Conservation (phyloP, 2,888 invertebrate genomes). For the Unio delphinus region DNA sequence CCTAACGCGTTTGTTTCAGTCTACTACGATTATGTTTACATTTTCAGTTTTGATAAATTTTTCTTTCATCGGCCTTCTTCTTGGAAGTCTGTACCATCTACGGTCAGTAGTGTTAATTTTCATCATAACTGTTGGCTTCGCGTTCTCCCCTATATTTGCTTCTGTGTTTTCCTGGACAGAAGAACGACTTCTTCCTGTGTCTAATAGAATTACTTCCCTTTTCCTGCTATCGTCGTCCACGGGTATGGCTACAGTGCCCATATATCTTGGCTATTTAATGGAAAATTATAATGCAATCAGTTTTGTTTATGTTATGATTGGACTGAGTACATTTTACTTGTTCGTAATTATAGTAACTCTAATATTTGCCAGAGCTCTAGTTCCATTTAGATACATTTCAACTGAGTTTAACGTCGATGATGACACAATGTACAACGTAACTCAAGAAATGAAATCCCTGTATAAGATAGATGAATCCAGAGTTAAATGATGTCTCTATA, state of each 20-base stretch:
- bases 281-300: conserved; percentile 3
- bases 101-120: conserved; percentile 1
- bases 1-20: too few relatives aligned
- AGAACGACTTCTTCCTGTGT: conserved; percentile 5
- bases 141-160: conserved; percentile 6
- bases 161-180: conserved; percentile 11
- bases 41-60: too few relatives aligned
- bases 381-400: too few relatives aligned
- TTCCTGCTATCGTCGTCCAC: conserved; percentile 6
- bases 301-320: conserved; percentile 3
- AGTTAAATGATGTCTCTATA: too few relatives aligned
- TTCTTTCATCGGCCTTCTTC: too few relatives aligned
- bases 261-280: conserved; percentile 10
- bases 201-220: conserved; percentile 7
- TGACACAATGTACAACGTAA: too few relatives aligned
- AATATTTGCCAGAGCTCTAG: too few relatives aligned
- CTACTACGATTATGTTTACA: too few relatives aligned
- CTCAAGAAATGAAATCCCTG: too few relatives aligned
- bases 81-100: too few relatives aligned
- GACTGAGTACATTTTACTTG: not conserved
- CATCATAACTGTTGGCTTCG: conserved; percentile 4
- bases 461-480: too few relatives aligned
- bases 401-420: too few relatives aligned
- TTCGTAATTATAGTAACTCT: not conserved
- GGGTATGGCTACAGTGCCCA: conserved; percentile 7